Evolutionary conservation across 64 coral and sea anemone genomes (phyloP), one percentile per base, ranked within the genome.

Genomic region (Pocillopora damicornis): DNA sequence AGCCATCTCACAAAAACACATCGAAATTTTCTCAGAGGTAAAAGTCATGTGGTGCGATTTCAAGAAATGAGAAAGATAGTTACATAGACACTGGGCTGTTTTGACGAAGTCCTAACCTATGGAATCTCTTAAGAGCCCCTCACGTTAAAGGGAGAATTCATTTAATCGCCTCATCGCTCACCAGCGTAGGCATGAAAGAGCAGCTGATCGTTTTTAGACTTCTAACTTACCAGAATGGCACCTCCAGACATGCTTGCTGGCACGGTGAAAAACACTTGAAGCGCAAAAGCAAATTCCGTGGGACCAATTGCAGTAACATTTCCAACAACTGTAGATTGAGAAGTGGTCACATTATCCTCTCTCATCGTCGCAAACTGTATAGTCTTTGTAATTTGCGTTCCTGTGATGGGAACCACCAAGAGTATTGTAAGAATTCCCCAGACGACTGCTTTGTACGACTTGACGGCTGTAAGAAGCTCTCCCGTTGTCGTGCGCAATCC

Each of bases 251-350:
- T 76, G 35, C 93, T 91, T 35, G 93, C 88, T n/a, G 97, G 97
- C 9, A 89, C 87, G 1, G 83, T 84, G 15, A 92, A 95, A 75
- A 95, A 99, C 11, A 99, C 78, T 77, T 99, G 85, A 12, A 99
- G 82, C 5, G 93, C 97, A 78, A 99, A 79, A 2, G 90, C 93
- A 72, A 99, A 99, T 51, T 99, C 97, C 1, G 93, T 95, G 2
- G 97, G 97, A 77, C 97, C 97, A 79, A 99, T 94, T 3, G 93
- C 93, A 13, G 93, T 92, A 7, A 93, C 93, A 38, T 94, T 94
- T 17, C 89, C 89, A 15, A 87, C 58, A 16, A 91, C 87, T 14
- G 83, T 56, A 6, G 93, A 95, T 1, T 92, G 76, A 22, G 83
- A 68, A 1, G 90, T 95, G 2, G 76, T 89, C 76, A 92, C 84